These are phyloP conservation scores for Melanaphis sacchari DNA, from an alignment of 1,140 invertebrate species.

Conservation along the genomic window DNA sequence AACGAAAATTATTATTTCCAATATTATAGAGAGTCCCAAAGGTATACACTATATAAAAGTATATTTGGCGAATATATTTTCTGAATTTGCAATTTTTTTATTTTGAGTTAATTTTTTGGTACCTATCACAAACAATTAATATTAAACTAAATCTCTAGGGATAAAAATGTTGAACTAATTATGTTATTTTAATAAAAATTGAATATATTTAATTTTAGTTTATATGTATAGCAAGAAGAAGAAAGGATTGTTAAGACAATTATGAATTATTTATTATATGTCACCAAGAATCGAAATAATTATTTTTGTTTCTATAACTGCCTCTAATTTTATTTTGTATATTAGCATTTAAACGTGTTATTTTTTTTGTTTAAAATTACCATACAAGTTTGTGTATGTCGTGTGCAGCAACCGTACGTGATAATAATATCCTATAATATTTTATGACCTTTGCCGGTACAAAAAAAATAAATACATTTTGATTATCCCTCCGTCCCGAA, in stretches of 20 bases:
- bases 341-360: not conserved
- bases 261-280: not conserved
- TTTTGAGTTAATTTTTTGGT: not conserved
- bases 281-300: not conserved
- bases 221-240: not conserved
- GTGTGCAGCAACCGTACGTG: too few relatives aligned
- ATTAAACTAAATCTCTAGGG: not conserved
- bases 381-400: not conserved
- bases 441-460: not conserved
- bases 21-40: fast-evolving
- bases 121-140: not conserved
- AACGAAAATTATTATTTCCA: not conserved
- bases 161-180: not conserved
- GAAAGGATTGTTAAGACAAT: not conserved
- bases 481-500: not conserved
- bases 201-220: not conserved
- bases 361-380: not conserved
- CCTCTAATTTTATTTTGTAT: not conserved
- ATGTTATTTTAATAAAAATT: not conserved
- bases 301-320: not conserved
- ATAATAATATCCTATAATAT: not conserved
- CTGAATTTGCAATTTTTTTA: not conserved
- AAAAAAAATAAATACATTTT: not conserved
- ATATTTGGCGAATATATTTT: not conserved
- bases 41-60: not conserved